phyloP scores from a whole-genome alignment of 1,140 invertebrate genomes.

The Zaprionus inermis region DNA sequence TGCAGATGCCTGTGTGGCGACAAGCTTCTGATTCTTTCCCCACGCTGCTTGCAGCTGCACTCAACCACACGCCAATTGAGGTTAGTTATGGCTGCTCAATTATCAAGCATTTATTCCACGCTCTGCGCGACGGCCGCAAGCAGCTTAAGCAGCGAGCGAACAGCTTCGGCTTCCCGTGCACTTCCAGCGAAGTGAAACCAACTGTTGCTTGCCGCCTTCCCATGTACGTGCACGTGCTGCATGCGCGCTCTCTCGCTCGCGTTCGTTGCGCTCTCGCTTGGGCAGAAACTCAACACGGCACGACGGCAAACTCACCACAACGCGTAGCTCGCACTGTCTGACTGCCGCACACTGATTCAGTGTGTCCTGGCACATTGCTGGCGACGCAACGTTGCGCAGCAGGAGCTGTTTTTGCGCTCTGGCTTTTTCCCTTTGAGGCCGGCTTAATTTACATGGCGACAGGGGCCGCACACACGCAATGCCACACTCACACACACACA shows the following conservation, averaged over 20 bases:
- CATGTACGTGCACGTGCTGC: background rate
- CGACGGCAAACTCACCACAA: background rate
- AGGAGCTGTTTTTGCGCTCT: background rate
- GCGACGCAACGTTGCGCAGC: background rate
- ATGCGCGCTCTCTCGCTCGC: background rate
- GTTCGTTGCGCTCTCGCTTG: too few relatives aligned
- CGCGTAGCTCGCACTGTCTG: background rate
- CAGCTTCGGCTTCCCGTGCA: background rate
- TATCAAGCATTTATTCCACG: background rate
- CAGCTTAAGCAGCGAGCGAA: background rate
- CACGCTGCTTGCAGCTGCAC: background rate
- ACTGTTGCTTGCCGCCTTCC: background rate
- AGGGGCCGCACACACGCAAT: slow-evolving; percentile 3
- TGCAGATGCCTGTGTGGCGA: too few relatives aligned
- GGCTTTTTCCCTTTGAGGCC: slow-evolving; percentile 17
- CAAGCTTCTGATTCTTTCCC: too few relatives aligned
- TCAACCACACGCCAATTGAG: background rate
- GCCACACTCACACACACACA: slow-evolving; percentile 8
- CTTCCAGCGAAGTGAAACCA: background rate
- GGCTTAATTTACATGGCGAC: slow-evolving; percentile 46
- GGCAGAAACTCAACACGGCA: slow-evolving; percentile 1
- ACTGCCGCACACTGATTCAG: background rate
- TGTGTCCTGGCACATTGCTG: background rate
- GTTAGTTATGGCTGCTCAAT: background rate
- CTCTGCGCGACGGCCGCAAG: background rate